Evolutionary conservation across 2,113 vertebrate species (phyloP), one percentile per base, ranked within the genome.

Genomic region (Silurus glanis): DNA sequence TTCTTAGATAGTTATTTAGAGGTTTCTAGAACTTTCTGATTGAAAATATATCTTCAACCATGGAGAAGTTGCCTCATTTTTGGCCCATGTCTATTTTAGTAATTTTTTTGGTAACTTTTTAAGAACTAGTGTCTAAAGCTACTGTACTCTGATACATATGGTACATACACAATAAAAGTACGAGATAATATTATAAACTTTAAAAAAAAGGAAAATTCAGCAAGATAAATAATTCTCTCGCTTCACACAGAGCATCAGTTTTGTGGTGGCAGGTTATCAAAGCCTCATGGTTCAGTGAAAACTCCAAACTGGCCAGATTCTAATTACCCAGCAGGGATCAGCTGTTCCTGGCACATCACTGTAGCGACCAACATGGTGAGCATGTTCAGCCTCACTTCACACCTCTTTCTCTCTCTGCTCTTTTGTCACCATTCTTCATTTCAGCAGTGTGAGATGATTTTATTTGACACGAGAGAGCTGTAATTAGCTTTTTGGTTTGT

Each of bases 271-370:
- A 94, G 95, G 55, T 91, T 97, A 85, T 97, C 95, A 80, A 97
- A 97, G 92, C 51, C 90, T 0, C 95, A 97, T 82, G 97, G 97
- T 25, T 95, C 95, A 0, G 89, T 97, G 88, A 96, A 95, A 89
- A 97, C 96, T 0, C 97, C 96, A 72, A 98, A 97, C 94, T 98
- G 97, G 97, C 97, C 97, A 0, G 95, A 97, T 83, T 93, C 93
- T 0, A 92, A 97, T 91, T 98, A 98, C 91, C 97, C 97, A 72
- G 94, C 96, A 82, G 97, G 97, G 89, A 96, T 97, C 95, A 97
- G 96, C 92, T 98, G 97, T 89, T 97, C 97, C 90, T 98, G 97
- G 97, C 96, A 97, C 91, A 97, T 98, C 91, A 92, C 96, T 0
- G 96, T 96, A 0, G 95, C 96, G n/a, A 91, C 90, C 2, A 93